Base-by-base conservation (phyloP, 2,113 vertebrate genomes). In the Delphinapterus leucas region DNA sequence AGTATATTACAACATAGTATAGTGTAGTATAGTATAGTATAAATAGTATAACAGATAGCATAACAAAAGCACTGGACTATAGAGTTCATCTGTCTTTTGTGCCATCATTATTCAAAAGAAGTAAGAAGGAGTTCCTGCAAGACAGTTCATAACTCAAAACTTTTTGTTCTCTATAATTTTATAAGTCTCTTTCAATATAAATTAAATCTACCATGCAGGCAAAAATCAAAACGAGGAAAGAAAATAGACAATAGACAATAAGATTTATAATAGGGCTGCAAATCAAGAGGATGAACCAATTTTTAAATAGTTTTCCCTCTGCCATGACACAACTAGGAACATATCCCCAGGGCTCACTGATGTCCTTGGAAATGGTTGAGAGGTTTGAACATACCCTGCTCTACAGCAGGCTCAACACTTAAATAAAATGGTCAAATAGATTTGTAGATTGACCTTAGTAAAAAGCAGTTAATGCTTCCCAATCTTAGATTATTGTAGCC, bases 131-230 rank as follows among this genome's bases (percentile, higher is more conserved):
- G 83, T 95, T 87, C 28, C 49, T 88, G 3, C 1, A 86, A 85
- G 33, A 93, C 11, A 95, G 79, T 95, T 97, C 31, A 92, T 96
- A 95, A 91, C 55, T 58, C 93, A 88, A 88, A 25, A 84, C 61
- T 97, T 94, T 89, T 83, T 21, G 44, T 74, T 47, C 86, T 90
- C 86, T 95, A 14, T 97, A 95, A 96, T 95, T 97, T 92, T 67
- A 41, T 38, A 80, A 70, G 38, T 90, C 44, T 49, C 91, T 97
- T 96, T 80, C 96, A 97, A 71, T 93, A 80, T 47, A 93, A 84
- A 93, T 97, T 23, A 95, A 93, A 93, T 95, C 63, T 96, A 83
- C 58, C 38, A n/a, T 93, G 58, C 53, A 95, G 82, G 53, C 65
- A 93, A 96, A 96, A 96, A 93, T 93, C 73, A 92, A 96, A 87